Conservation (phyloP, 1,140 invertebrate species). For the Agrilus planipennis region DNA sequence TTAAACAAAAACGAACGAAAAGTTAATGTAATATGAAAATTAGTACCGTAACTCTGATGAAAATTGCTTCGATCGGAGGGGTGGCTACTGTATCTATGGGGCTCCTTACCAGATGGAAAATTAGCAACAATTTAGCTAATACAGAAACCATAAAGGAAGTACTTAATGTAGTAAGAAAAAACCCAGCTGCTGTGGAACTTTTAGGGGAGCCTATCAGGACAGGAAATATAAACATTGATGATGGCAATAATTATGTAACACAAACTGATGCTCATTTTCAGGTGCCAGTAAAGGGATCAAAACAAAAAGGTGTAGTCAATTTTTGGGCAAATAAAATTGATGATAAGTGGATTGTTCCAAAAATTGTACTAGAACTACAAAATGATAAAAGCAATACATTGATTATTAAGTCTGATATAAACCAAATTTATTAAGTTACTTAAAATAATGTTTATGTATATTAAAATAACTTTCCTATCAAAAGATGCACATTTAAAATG, state of each 20-base stretch:
- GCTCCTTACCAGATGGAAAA: conserved; percentile 33
- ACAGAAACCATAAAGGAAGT: conserved; percentile 45
- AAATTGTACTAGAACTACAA: conserved; percentile 42
- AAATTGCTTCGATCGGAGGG: conserved; percentile 39
- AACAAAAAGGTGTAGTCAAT: conserved; percentile 43
- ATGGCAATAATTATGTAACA: conserved; percentile 40
- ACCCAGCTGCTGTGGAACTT: conserved; percentile 42
- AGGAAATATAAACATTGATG: conserved; percentile 41
- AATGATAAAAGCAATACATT: conserved; percentile 38
- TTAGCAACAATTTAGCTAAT: conserved; percentile 36
- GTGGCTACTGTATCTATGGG: conserved; percentile 36
- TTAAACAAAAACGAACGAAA: too few species aligned
- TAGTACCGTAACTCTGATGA: conserved; percentile 36
- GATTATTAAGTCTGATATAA: conserved; percentile 20
- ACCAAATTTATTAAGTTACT: too few species aligned
- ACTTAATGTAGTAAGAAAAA: conserved; percentile 38
- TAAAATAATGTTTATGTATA: too few species aligned
- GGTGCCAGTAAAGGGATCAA: conserved; percentile 46
- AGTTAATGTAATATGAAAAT: conserved; percentile 16
- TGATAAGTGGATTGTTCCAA: conserved; percentile 36
- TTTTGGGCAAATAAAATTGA: conserved; percentile 39
- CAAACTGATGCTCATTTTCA: conserved; percentile 43
- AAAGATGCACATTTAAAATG: too few species aligned
- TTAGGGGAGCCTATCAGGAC: conserved; percentile 55
- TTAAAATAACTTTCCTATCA: too few species aligned